These are phyloP conservation scores for Exephanes ischioxanthus DNA, from an alignment of 2,888 invertebrate species.

Conservation along the genomic window DNA sequence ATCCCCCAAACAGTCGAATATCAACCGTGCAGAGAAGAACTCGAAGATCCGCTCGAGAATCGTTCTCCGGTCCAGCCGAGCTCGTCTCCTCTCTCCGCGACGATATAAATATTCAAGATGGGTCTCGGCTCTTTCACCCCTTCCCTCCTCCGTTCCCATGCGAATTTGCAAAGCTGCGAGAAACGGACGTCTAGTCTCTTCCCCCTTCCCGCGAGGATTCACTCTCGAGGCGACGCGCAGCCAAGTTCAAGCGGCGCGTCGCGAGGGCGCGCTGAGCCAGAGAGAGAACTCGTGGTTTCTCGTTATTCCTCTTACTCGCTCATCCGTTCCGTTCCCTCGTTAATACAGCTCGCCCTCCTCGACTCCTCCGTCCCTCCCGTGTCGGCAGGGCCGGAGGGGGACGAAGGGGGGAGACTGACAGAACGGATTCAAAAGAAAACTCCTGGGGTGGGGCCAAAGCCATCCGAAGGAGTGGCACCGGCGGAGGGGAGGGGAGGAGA, in stretches of 20 bases:
- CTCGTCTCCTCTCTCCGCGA: constrained; percentile 41
- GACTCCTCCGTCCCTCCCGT: constrained; percentile 30
- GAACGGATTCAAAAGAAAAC: constrained; percentile 75
- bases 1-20: background rate
- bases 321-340: background rate
- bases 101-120: constrained; percentile 81
- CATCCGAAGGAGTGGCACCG: constrained; percentile 52
- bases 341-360: constrained; percentile 41
- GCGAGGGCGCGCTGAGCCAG: background rate
- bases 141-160: constrained; percentile 14
- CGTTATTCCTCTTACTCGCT: constrained; percentile 9
- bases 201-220: constrained; percentile 35
- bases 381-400: constrained; percentile 69
- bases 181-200: constrained; percentile 38
- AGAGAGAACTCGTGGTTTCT: constrained; percentile 11
- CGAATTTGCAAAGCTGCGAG: constrained; percentile 53
- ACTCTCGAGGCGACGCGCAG: constrained; percentile 44
- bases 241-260: background rate
- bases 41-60: constrained; percentile 36
- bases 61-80: constrained; percentile 57
- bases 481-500: constrained; percentile 37
- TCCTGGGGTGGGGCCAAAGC: constrained; percentile 68
- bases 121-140: constrained; percentile 66
- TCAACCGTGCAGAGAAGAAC: background rate
- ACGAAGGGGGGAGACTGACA: constrained; percentile 65